A percentile compares a stretch with the other conserved stretches of the same genome.
These are phyloP conservation scores for Phylloscopus trochilus DNA, from an alignment of 2,113 vertebrate species.

Conservation along the genomic window DNA sequence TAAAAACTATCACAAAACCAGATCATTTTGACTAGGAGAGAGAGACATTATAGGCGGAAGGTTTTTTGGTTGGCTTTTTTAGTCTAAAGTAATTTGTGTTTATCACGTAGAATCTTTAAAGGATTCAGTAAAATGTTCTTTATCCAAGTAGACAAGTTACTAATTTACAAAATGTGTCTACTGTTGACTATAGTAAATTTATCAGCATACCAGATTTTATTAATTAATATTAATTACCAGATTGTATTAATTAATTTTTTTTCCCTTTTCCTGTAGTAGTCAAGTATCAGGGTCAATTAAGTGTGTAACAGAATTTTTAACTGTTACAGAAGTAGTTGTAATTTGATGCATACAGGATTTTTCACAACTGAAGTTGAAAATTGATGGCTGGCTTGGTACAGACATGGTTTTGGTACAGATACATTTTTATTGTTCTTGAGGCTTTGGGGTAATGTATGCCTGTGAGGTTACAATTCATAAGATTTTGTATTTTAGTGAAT, in stretches of 20 bases:
- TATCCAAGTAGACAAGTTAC: neutral
- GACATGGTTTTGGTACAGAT: neutral
- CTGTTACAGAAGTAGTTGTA: neutral
- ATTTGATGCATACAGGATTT: neutral
- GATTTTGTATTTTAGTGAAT: neutral
- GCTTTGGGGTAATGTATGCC: neutral
- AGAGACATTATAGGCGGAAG: neutral
- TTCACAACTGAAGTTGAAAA: neutral
- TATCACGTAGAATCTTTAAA: neutral
- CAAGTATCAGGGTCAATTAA: neutral
- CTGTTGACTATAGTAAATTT: neutral
- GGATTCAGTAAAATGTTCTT: neutral
- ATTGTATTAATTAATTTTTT: neutral
- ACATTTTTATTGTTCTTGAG: neutral
- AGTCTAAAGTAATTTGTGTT: neutral
- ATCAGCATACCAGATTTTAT: neutral
- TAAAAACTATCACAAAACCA: neutral
- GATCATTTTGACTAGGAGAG: neutral
- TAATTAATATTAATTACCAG: neutral
- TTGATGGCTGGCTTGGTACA: neutral
- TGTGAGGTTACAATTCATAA: neutral
- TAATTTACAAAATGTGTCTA: neutral
- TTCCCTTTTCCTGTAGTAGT: neutral
- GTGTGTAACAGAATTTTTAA: neutral
- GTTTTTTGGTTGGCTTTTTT: fast-evolving